These are phyloP conservation scores for Eonycteris spelaea DNA, from an alignment of 2,113 vertebrate species.

Conservation along the genomic window DNA sequence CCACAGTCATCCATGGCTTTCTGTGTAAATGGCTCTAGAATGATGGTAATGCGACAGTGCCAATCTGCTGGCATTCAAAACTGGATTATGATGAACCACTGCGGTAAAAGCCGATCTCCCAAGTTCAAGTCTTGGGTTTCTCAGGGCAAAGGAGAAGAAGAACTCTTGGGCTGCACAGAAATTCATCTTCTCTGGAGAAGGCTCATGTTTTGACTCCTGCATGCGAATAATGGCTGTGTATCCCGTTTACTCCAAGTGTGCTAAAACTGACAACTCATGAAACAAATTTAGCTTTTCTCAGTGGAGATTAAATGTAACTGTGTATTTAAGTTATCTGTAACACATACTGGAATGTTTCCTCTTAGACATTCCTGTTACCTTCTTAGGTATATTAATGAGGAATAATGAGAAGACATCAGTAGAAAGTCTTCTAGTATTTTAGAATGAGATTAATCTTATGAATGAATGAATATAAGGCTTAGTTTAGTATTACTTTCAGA, in stretches of 20 bases:
- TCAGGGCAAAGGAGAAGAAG: neutral
- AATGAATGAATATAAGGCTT: neutral
- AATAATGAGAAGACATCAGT: neutral
- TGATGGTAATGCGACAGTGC: neutral
- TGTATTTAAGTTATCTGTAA: neutral
- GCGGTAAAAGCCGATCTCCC: neutral
- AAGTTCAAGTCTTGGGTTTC: neutral
- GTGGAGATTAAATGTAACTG: neutral
- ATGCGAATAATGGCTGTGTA: neutral
- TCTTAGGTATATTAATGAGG: neutral
- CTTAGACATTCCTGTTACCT: neutral
- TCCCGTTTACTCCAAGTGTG: neutral
- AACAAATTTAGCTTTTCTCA: neutral
- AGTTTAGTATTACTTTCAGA: neutral
- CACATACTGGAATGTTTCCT: neutral
- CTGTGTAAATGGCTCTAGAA: neutral
- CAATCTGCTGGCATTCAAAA: neutral
- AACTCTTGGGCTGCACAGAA: neutral
- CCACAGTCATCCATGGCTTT: neutral
- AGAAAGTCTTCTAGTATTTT: neutral
- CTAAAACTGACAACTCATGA: neutral
- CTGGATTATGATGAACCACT: neutral
- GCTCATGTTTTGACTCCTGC: neutral
- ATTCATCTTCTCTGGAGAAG: neutral
- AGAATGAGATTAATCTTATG: neutral